Evolutionary conservation across 2,888 invertebrate genomes (phyloP), one percentile per base, ranked within the genome.

Genomic region (Malthinus flaveolus): DNA sequence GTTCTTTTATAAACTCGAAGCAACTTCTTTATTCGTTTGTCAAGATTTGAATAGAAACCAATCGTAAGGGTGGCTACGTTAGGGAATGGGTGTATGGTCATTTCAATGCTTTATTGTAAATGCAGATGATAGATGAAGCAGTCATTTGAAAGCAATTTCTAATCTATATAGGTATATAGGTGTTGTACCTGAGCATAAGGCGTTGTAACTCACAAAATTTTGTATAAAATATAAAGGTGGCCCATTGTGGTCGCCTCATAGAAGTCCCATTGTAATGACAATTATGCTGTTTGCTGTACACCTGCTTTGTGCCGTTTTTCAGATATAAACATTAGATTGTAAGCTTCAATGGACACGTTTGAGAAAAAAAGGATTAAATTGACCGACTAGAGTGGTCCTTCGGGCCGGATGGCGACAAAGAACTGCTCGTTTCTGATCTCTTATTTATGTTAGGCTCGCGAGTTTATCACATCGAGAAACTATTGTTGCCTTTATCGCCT

Each of bases 1-100:
- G 23, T 23, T 23, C 23, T 23, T 23, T 23, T 23, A 23, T 23
- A 23, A 23, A 23, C 23, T 23, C 23, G 52, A 64, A 62, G 62
- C 59, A 64, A 66, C 59, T 62, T 66, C 66, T 66, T 61, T 66
- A 66, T 62, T 59, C 57, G 44, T 59, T 53, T 58, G 63, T 64
- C 62, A 62, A 57, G 55, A 45, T 48, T 32, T 61, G 59, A 61
- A 66, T 64, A 59, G 61, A 61, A 42, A 47, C 56, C 59, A 59
- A 64, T 66, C 62, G 62, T 52, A 56, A 59, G 57, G 60, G 57
- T 53, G 37, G 48, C 50, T 23, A 23, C 23, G 23, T 23, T 56
- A 58, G 60, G 56, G 52, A 59, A 57, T 62, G 59, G 62, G 60
- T 54, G 52, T 61, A 57, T 62, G 59, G 62, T 56, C 61, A 61